A percentile compares a stretch with the other conserved stretches of the same genome.
Evolutionary conservation across 2,888 invertebrate species (phyloP).

Genomic region (Cosmorhoe ocellata): DNA sequence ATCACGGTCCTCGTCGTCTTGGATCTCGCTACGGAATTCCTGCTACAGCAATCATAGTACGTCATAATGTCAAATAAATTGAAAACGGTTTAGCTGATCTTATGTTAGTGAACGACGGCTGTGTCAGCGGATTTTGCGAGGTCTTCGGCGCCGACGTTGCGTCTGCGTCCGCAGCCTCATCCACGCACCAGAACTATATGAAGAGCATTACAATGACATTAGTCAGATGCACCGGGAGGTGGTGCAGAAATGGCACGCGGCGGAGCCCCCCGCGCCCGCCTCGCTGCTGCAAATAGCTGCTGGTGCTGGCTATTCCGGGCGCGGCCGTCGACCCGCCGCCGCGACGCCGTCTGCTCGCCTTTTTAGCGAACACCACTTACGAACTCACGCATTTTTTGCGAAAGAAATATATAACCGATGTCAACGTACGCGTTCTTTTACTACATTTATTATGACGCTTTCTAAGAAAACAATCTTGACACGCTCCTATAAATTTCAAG

Average conservation of each 20-base stretch:
- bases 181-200: slow-evolving; percentile 70
- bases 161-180: slow-evolving; percentile 55
- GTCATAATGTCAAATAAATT: slow-evolving; percentile 42
- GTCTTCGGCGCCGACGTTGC: slow-evolving; percentile 49
- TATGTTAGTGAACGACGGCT: slow-evolving; percentile 21
- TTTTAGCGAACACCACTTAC: slow-evolving; percentile 77
- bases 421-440: slow-evolving; percentile 65
- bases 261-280: slow-evolving; percentile 62
- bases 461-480: slow-evolving; percentile 47
- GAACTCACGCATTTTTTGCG: slow-evolving; percentile 73
- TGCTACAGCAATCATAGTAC: slow-evolving; percentile 43
- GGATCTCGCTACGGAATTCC: slow-evolving; percentile 32
- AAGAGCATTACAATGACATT: slow-evolving; percentile 81
- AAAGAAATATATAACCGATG: slow-evolving; percentile 64
- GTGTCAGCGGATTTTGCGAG: slow-evolving; percentile 30
- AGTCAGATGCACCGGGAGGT: slow-evolving; percentile 81
- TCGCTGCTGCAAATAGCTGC: slow-evolving; percentile 77
- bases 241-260: slow-evolving; percentile 81
- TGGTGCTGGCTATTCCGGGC: slow-evolving; percentile 79
- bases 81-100: slow-evolving; percentile 39
- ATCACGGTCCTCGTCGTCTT: slow-evolving; percentile 36
- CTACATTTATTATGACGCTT: slow-evolving; percentile 52
- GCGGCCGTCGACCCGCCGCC: slow-evolving; percentile 81
- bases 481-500: slow-evolving; percentile 42
- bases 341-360: slow-evolving; percentile 82